Base-by-base conservation (phyloP, 2,113 vertebrate genomes). In the Lamprotornis superbus region DNA sequence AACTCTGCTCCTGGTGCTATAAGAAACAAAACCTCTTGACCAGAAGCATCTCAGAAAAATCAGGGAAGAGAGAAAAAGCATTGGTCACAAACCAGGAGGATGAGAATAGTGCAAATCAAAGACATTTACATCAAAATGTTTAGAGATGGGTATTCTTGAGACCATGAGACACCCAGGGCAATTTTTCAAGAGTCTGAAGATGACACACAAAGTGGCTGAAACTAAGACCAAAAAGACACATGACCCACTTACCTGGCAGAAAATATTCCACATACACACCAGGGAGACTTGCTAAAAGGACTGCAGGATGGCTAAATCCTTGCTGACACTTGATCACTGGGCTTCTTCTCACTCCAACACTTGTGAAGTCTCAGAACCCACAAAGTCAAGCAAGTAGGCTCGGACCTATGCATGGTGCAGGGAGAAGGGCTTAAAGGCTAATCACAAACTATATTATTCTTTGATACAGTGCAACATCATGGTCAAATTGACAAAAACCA, bases 61-160 rank as follows among this genome's bases (percentile, higher is more conserved):
- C 30, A 90, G 27, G 2, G 84, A 94, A 82, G 18, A 86, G 87
- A 89, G 65, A 89, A 87, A 95, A 91, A 93, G 94, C 93, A 40
- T 1, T 37, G 15, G 25, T 47, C 69, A 64, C 37, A 84, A 81
- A 79, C 7, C 31, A 76, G 57, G 61, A 76, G 57, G 47, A 37
- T 90, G 25, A 94, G 63, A 88, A 55, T 10, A 49, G 24, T 2
- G 4, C 35, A 73, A 93, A 92, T 17, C 47, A 83, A 55, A 84
- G n/a, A 40, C n/a, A 61, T 39, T 40, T 33, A 56, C 35, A 52
- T 24, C 59, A n/a, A 40, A 76, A 64, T 12, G 15, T 59, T 67
- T 30, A 14, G 33, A 64, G 33, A 40, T 9, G 14, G 49, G 28
- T 20, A 24, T 22, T 82, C 53, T 5, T 39, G 39, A 87, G 75